These are phyloP conservation scores for Tiaroga cobitis DNA, from an alignment of 2,797 vertebrate genomes.

Conservation along the genomic window DNA sequence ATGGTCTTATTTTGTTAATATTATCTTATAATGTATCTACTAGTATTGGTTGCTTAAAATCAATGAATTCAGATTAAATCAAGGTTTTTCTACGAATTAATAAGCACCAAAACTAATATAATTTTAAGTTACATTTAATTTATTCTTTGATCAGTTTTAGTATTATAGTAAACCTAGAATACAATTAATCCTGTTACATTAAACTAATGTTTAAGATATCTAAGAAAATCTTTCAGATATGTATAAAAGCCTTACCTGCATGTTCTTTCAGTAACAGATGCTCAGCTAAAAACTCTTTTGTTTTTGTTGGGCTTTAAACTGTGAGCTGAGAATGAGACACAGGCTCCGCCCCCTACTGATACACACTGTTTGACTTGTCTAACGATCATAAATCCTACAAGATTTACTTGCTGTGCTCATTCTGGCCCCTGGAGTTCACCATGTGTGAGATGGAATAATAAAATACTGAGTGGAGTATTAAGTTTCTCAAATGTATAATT, in stretches of 20 bases:
- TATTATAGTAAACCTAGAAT: not conserved
- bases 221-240: not conserved
- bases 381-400: slow-evolving; percentile 12
- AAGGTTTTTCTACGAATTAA: not conserved
- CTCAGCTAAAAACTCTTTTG: not conserved
- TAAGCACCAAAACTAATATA: not conserved
- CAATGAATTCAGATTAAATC: too few species aligned
- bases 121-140: not conserved
- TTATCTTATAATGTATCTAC: not conserved
- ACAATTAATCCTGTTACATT: not conserved
- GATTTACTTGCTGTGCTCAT: not conserved
- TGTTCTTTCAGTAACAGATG: not conserved
- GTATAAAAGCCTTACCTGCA: slow-evolving; percentile 26
- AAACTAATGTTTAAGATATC: not conserved
- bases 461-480: not conserved
- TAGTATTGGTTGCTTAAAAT: not conserved
- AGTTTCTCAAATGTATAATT: slow-evolving; percentile 62
- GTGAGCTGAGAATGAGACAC: not conserved
- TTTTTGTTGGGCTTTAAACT: not conserved
- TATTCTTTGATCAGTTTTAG: not conserved
- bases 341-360: slow-evolving; percentile 16
- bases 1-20: not conserved
- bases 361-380: slow-evolving; percentile 16
- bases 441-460: not conserved
- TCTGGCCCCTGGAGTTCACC: not conserved